Conservation (phyloP, 1,140 invertebrate genomes). For the Bacillus rossius region DNA sequence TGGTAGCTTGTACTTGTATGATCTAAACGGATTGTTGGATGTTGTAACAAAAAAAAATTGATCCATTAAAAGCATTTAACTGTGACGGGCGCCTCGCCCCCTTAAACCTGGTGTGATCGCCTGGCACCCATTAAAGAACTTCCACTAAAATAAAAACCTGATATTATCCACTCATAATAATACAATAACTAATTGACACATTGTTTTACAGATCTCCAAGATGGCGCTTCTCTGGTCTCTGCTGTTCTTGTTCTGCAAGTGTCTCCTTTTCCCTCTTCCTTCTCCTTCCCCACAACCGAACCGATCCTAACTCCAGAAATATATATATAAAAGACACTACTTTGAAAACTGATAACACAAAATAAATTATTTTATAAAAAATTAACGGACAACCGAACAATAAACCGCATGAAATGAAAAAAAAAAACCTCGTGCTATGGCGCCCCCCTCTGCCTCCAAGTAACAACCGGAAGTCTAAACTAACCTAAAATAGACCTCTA, state of each 20-base stretch:
- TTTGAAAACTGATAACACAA: constrained; percentile 6
- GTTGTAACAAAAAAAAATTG: neutral
- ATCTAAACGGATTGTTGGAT: neutral
- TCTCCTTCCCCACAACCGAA: constrained; percentile 15
- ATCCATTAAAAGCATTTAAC: neutral
- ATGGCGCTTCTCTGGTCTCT: constrained; percentile 14
- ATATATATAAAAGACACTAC: too few relatives aligned
- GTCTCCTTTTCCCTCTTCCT: constrained; percentile 1
- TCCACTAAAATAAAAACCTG: neutral
- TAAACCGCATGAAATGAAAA: constrained; percentile 7
- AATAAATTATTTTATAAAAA: constrained; percentile 6
- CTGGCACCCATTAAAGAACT: neutral
- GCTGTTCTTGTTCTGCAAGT: constrained; percentile 9
- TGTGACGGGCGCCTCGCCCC: neutral
- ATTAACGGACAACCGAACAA: constrained; percentile 6
- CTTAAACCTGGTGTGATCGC: neutral
- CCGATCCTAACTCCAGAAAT: constrained; percentile 16
- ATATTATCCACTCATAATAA: neutral
- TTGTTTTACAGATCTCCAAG: constrained; percentile 14
- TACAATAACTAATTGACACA: neutral
- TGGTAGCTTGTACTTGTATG: neutral
- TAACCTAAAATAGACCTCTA: constrained; percentile 19
- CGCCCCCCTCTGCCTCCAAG: constrained; percentile 43
- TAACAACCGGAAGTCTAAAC: constrained; percentile 35
- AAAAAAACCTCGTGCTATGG: neutral